These are phyloP conservation scores for Orthosia incerta DNA, from an alignment of 2,888 invertebrate species.

Conservation along the genomic window DNA sequence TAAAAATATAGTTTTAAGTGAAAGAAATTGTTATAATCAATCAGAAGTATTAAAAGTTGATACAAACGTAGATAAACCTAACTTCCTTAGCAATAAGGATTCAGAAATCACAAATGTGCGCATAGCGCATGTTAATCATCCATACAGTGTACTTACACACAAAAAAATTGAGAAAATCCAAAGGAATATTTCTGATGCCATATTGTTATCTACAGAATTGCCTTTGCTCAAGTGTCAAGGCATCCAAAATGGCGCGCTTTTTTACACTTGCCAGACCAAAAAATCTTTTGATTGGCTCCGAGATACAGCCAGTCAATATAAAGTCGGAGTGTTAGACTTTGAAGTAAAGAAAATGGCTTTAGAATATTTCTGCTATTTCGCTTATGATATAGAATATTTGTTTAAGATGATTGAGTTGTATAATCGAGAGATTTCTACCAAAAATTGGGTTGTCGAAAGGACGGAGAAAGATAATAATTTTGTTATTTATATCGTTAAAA, in stretches of 20 bases:
- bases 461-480: constrained; percentile 51
- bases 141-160: constrained; percentile 50
- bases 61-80: not conserved
- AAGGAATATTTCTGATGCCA: constrained; percentile 59
- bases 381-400: constrained; percentile 63
- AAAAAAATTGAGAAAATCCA: constrained; percentile 44
- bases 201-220: constrained; percentile 64
- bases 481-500: constrained; percentile 62
- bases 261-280: constrained; percentile 77
- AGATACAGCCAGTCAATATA: constrained; percentile 43
- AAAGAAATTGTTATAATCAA: constrained; percentile 42
- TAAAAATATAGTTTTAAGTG: constrained; percentile 42
- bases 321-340: constrained; percentile 51
- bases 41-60: not conserved
- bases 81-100: not conserved
- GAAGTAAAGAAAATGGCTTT: constrained; percentile 67
- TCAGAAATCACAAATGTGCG: constrained; percentile 43
- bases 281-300: constrained; percentile 68
- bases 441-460: constrained; percentile 71
- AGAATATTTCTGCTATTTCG: constrained; percentile 66
- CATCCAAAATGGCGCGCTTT: constrained; percentile 72
- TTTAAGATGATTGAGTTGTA: constrained; percentile 73
- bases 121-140: constrained; percentile 62
- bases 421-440: constrained; percentile 71
- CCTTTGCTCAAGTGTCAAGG: constrained; percentile 79